A percentile compares a stretch with the other conserved stretches of the same genome.
Conservation (phyloP, 2,113 vertebrate species). For the Bubalus kerabau region DNA sequence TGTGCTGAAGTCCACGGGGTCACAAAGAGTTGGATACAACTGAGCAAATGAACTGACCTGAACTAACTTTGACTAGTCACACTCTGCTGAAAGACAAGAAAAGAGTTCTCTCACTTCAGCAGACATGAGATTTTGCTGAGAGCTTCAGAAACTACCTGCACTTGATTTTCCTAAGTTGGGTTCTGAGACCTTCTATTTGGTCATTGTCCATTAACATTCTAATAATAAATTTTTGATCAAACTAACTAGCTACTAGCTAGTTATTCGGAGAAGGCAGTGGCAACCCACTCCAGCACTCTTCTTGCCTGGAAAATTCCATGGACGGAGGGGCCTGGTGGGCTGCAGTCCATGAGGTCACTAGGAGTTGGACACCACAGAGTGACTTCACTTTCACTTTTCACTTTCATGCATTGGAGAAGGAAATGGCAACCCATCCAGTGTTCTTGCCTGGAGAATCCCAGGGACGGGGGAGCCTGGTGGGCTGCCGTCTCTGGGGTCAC, state of each 20-base stretch:
- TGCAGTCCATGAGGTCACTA: no score
- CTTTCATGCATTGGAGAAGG: no score
- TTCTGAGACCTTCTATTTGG: neutral
- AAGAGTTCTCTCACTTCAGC: neutral
- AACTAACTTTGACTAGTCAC: neutral
- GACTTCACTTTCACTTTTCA: no score
- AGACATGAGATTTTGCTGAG: neutral
- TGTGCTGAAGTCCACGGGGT: neutral
- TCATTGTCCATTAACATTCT: neutral
- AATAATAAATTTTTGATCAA: neutral
- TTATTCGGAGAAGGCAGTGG: neutral
- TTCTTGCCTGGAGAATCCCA: no score
- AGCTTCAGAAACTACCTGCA: neutral
- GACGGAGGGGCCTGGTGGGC: no score
- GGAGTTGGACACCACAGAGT: no score
- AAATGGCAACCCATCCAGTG: no score
- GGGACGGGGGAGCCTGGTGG: no score
- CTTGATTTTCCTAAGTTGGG: neutral
- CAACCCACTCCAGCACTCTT: no score
- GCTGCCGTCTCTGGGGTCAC: no score
- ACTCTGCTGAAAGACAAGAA: neutral
- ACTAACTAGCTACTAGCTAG: neutral
- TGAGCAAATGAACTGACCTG: neutral
- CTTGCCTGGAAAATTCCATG: no score
- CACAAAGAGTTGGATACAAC: accelerated